A percentile compares a stretch with the other conserved stretches of the same genome.
Evolutionary conservation across 2,888 invertebrate genomes (phyloP).

Genomic region (Ornithoptera alexandrae): DNA sequence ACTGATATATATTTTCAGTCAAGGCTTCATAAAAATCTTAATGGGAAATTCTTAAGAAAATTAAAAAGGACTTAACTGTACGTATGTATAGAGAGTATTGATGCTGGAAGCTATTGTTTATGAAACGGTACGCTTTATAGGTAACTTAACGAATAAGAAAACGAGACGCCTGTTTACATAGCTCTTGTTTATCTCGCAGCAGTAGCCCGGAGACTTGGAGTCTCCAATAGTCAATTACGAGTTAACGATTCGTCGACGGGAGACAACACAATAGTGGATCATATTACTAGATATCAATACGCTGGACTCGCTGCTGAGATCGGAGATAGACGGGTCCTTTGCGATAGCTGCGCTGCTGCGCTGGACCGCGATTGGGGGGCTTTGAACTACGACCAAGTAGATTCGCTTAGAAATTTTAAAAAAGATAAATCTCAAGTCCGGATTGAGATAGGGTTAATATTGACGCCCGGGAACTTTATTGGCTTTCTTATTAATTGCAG

Average conservation of each 20-base stretch:
- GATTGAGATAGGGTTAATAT: background rate
- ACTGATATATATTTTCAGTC: no score
- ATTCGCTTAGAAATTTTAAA: slow-evolving; percentile 1
- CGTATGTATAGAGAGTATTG: slow-evolving; percentile 22
- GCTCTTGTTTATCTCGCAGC: slow-evolving; percentile 27
- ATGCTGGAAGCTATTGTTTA: slow-evolving; percentile 28
- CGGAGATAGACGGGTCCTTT: slow-evolving; percentile 45
- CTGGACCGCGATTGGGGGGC: slow-evolving; percentile 4
- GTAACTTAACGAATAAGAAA: slow-evolving; percentile 14
- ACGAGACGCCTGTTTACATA: slow-evolving; percentile 24
- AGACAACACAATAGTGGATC: slow-evolving; percentile 70
- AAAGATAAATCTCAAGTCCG: background rate
- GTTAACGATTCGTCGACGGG: slow-evolving; percentile 41
- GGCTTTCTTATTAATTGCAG: no score
- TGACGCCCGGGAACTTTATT: background rate
- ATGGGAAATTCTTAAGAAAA: no score
- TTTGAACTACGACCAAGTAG: slow-evolving; percentile 17
- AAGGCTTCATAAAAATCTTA: no score
- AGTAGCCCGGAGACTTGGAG: slow-evolving; percentile 26
- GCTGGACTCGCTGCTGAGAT: slow-evolving; percentile 43
- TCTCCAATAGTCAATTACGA: slow-evolving; percentile 60
- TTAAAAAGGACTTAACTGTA: no score
- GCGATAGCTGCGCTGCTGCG: slow-evolving; percentile 17
- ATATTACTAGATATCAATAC: slow-evolving; percentile 58
- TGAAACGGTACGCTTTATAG: background rate